A percentile compares a stretch with the other conserved stretches of the same genome.
Evolutionary conservation across 2,113 vertebrate species (phyloP).

Genomic region (Strigops habroptila): DNA sequence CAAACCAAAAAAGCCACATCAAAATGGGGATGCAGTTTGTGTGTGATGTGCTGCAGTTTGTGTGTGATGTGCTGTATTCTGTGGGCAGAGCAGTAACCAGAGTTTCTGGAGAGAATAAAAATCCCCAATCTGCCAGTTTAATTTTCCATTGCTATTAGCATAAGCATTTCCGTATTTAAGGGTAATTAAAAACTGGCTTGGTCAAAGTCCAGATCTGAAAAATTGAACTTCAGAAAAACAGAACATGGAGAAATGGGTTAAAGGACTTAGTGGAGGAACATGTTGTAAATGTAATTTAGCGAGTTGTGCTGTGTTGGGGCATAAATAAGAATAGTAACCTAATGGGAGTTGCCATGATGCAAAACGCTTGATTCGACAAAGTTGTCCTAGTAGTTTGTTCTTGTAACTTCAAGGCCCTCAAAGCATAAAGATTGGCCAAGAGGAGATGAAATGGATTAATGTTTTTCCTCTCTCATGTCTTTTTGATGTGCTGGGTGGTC

Average conservation of each 20-base stretch:
- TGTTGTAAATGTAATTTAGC: background rate
- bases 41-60: no score
- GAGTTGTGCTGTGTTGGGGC: background rate
- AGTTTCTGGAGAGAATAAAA: background rate
- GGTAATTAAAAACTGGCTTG: background rate
- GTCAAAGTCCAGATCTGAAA: background rate
- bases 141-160: background rate
- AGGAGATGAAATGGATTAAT: background rate
- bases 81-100: background rate
- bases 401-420: background rate
- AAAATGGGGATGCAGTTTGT: background rate
- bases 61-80: background rate
- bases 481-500: background rate
- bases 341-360: background rate
- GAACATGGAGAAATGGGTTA: background rate
- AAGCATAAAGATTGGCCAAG: background rate
- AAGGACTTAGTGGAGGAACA: background rate
- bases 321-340: background rate
- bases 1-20: background rate
- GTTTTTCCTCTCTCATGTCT: rapidly evolving
- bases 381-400: background rate
- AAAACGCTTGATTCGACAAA: background rate
- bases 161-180: background rate
- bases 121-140: background rate
- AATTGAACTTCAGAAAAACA: background rate